Percentiles rank a stretch among this genome's conserved stretches.
Evolutionary conservation across 2,113 vertebrate genomes (phyloP).

Genomic region (Geococcyx californianus): DNA sequence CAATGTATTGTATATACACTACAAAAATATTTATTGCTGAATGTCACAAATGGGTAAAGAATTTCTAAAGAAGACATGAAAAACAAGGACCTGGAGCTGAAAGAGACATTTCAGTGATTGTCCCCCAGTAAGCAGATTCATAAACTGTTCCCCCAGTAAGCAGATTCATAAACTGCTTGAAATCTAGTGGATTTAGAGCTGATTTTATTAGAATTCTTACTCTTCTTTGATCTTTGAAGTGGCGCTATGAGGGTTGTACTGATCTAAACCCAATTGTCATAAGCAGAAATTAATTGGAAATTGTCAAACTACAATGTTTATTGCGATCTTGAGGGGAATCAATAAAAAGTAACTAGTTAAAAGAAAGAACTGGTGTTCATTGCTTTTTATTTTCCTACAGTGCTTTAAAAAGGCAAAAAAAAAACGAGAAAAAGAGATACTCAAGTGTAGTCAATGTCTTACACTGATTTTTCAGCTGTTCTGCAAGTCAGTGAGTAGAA

Average conservation of each 20-base stretch:
- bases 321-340: neutral
- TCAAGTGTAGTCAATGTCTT: neutral
- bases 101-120: neutral
- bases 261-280: neutral
- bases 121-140: neutral
- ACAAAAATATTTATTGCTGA: neutral
- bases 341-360: neutral
- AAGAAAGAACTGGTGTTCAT: neutral
- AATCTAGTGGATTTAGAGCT: slow-evolving; percentile 13
- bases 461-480: neutral
- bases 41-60: neutral
- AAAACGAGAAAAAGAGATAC: neutral
- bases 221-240: neutral
- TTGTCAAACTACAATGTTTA: neutral
- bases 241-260: neutral
- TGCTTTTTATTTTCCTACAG: neutral
- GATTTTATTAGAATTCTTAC: neutral
- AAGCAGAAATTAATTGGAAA: neutral
- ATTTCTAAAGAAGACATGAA: neutral
- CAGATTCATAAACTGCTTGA: too few species aligned
- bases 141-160: too few species aligned
- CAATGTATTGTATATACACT: neutral
- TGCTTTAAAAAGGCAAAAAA: neutral
- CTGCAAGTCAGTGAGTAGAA: neutral
- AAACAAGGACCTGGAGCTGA: neutral